Conservation (phyloP, 2,888 invertebrate genomes). For the Ephialtes manifestator region DNA sequence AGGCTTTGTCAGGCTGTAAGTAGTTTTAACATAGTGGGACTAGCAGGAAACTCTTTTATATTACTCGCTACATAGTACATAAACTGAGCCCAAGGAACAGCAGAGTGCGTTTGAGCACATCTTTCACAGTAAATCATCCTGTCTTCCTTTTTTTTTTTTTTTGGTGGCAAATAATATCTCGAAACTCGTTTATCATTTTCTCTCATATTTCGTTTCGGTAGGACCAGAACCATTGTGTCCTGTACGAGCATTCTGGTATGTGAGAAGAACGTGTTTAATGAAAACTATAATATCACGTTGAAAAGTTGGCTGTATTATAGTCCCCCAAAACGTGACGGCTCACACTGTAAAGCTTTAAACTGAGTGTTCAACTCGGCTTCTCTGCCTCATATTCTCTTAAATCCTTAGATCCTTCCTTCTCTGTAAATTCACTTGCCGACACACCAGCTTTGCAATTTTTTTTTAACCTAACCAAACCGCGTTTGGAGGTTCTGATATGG, state of each 20-base stretch:
- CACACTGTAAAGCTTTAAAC: constrained; percentile 5
- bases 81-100: background rate
- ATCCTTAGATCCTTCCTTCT: background rate
- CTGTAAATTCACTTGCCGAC: background rate
- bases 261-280: constrained; percentile 24
- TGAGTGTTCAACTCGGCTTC: background rate
- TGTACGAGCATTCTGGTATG: background rate
- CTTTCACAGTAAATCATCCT: constrained; percentile 40
- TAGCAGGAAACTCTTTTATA: background rate
- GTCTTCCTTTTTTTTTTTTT: background rate
- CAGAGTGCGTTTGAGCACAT: constrained; percentile 21
- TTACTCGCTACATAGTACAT: constrained; percentile 1
- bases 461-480: background rate
- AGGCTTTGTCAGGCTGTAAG: background rate
- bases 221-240: background rate
- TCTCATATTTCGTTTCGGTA: constrained; percentile 24
- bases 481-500: background rate
- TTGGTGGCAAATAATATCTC: constrained; percentile 39
- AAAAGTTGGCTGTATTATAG: background rate
- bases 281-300: constrained; percentile 14
- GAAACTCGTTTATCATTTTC: constrained; percentile 49
- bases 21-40: background rate
- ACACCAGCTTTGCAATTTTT: background rate
- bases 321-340: background rate
- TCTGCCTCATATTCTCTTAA: background rate